Conservation (phyloP, 2,797 vertebrate genomes). For the Enteromius fasciolatus region DNA sequence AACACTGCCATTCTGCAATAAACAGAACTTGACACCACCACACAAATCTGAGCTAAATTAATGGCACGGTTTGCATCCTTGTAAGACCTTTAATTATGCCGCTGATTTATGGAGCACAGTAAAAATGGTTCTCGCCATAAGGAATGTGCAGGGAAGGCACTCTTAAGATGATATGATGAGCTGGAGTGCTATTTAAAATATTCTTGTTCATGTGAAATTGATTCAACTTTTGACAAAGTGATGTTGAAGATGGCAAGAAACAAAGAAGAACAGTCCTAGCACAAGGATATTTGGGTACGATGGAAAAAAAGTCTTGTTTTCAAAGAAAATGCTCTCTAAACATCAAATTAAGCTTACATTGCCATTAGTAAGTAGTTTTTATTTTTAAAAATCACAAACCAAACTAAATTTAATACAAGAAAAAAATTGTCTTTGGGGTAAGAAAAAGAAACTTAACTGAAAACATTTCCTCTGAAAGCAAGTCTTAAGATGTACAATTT, state of each 20-base stretch:
- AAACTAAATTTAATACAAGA: not conserved
- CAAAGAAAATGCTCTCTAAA: not conserved
- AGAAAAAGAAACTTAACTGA: not conserved
- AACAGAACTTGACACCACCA: slow-evolving; percentile 11
- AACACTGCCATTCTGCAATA: slow-evolving; percentile 4
- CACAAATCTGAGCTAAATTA: slow-evolving; percentile 20
- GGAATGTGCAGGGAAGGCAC: slow-evolving; percentile 8
- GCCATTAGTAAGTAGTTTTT: not conserved
- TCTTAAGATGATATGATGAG: slow-evolving; percentile 17
- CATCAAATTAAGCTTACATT: not conserved
- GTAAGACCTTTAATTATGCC: slow-evolving; percentile 29
- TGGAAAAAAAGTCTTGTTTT: not conserved
- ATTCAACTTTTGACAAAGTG: slow-evolving; percentile 16
- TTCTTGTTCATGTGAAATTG: slow-evolving; percentile 40
- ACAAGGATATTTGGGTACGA: not conserved
- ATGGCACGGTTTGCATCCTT: slow-evolving; percentile 21
- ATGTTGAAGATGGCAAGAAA: slow-evolving; percentile 8
- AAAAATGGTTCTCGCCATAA: slow-evolving; percentile 7
- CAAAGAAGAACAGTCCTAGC: not conserved
- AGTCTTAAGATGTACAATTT: not conserved
- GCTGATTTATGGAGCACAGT: slow-evolving; percentile 25
- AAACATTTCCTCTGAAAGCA: not conserved
- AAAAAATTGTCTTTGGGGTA: not conserved
- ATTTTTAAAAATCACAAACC: not conserved
- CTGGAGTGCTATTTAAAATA: slow-evolving; percentile 8